phyloP scores from a whole-genome alignment of 92 coral and sea anemone species.

The Umimayanthus kanabou region DNA sequence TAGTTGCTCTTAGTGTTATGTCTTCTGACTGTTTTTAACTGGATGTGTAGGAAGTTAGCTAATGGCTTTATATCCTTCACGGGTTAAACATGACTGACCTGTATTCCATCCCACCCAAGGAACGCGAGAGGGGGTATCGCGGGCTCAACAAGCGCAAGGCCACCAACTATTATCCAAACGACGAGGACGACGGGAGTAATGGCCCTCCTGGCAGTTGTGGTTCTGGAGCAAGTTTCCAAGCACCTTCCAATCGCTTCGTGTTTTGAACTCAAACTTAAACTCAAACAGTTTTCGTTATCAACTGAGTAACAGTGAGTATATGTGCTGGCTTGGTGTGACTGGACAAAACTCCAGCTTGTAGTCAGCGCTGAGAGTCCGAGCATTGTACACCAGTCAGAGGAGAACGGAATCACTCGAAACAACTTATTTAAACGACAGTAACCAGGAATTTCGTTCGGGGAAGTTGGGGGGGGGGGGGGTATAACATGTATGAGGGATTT shows the following conservation, averaged over 20 bases:
- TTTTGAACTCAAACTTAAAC: conserved; percentile 58
- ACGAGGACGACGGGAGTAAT: conserved; percentile 71
- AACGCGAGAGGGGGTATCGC: conserved; percentile 21
- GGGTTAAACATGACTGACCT: not conserved
- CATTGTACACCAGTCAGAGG: too few species aligned
- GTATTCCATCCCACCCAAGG: not conserved
- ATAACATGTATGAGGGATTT: too few species aligned
- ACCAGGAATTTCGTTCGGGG: too few species aligned
- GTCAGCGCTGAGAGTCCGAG: not conserved
- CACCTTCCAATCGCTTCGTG: conserved; percentile 91
- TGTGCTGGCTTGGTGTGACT: not conserved
- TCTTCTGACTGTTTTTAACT: too few species aligned
- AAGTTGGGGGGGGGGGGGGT: too few species aligned
- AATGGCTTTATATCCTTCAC: not conserved
- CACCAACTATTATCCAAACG: conserved; percentile 55
- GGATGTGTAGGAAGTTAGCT: not conserved
- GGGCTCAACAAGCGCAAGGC: conserved; percentile 36
- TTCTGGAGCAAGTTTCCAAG: conserved; percentile 73
- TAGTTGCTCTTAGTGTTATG: too few species aligned
- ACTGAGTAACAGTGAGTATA: not conserved
- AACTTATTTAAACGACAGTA: too few species aligned
- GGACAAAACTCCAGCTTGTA: not conserved
- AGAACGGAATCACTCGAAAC: too few species aligned
- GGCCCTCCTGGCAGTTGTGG: conserved; percentile 94
- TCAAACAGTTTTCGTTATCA: not conserved